phyloP scores from a whole-genome alignment of 2,113 vertebrate species.

The Alaudala cheleensis region DNA sequence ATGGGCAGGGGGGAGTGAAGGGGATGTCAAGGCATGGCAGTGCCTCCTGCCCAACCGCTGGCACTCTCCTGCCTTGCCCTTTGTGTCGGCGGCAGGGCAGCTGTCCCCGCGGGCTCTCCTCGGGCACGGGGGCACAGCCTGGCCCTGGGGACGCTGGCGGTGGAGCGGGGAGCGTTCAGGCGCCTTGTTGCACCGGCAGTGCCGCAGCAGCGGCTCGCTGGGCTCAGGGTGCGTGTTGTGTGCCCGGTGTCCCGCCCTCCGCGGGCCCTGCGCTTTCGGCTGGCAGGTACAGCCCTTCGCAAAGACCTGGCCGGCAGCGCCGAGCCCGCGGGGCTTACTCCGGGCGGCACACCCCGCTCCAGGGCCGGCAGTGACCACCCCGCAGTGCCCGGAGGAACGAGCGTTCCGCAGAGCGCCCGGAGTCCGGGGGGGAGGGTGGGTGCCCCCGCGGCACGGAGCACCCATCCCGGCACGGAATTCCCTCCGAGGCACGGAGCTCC shows the following conservation, averaged over 20 bases:
- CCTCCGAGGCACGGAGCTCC: fast-evolving
- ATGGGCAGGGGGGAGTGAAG: fast-evolving
- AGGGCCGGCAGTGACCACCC: background rate
- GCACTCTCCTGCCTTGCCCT: background rate
- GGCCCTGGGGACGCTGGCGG: fast-evolving
- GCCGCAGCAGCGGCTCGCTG: background rate
- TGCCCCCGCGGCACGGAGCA: too few species aligned
- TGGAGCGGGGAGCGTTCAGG: background rate
- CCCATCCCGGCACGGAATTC: too few species aligned
- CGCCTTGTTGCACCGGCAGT: fast-evolving
- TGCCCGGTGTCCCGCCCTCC: background rate
- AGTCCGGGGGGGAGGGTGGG: too few species aligned
- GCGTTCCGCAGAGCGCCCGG: background rate
- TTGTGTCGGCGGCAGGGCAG: background rate
- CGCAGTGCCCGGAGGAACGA: too few species aligned
- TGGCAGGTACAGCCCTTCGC: background rate
- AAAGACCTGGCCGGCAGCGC: too few species aligned
- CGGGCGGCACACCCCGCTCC: background rate
- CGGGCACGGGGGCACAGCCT: background rate
- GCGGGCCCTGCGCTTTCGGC: background rate
- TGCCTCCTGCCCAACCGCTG: fast-evolving
- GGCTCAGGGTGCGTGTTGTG: background rate
- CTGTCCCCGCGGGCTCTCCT: background rate
- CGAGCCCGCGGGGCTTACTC: background rate
- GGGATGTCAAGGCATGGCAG: background rate